phyloP scores from a whole-genome alignment of 2,797 vertebrate species.

The Sarcophilus harrisii region DNA sequence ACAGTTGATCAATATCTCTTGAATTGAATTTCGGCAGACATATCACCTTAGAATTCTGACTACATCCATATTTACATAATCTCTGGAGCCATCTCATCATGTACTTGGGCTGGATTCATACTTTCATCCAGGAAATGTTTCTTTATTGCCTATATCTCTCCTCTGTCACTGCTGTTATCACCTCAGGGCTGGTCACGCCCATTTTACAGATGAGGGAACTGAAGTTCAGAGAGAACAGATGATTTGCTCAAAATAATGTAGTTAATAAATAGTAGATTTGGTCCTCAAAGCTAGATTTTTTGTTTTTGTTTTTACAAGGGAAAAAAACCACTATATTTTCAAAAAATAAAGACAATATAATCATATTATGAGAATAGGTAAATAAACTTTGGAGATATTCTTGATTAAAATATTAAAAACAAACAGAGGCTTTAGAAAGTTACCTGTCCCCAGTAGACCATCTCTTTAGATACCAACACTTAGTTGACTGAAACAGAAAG shows the following conservation, averaged over 20 bases:
- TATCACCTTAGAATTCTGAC: background rate
- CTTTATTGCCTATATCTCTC: background rate
- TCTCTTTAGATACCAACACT: no score
- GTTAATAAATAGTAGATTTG: background rate
- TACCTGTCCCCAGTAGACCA: no score
- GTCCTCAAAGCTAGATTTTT: background rate
- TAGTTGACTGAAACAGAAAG: no score
- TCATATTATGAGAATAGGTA: no score
- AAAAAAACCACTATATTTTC: no score
- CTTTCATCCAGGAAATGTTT: background rate
- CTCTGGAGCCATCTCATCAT: background rate
- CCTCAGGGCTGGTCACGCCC: background rate
- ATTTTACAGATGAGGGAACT: background rate
- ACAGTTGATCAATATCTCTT: background rate
- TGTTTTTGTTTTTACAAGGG: background rate
- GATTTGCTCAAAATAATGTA: background rate
- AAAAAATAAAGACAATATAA: no score
- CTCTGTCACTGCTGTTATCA: background rate
- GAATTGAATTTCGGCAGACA: background rate
- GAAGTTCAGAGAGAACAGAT: background rate
- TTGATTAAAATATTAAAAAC: no score
- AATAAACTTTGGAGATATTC: no score
- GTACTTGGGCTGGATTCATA: background rate
- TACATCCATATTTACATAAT: background rate
- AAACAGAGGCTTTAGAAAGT: no score